A percentile compares a stretch with the other conserved stretches of the same genome.
Evolutionary conservation across 2,888 invertebrate species (phyloP).

Genomic region (Ommatoiulus sabulosus): DNA sequence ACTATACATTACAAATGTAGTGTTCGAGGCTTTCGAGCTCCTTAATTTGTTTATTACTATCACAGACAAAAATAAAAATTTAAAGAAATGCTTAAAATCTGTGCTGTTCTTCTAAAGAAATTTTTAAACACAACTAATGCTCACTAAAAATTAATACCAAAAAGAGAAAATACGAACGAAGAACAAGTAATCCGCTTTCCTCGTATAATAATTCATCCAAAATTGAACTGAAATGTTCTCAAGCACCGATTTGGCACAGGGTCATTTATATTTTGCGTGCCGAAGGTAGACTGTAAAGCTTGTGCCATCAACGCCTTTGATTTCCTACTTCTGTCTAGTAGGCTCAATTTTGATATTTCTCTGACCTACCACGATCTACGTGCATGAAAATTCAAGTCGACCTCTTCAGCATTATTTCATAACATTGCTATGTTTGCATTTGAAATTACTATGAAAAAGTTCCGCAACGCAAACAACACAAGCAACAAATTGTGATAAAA

Average conservation of each 20-base stretch:
- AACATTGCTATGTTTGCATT: constrained; percentile 18
- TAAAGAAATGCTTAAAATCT: no score
- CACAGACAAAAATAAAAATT: no score
- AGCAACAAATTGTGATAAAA: constrained; percentile 31
- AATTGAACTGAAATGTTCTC: not conserved
- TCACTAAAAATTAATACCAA: no score
- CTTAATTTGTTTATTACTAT: no score
- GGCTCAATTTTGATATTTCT: constrained; percentile 2
- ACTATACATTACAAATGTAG: no score
- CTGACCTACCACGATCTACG: not conserved
- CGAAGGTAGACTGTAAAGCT: not conserved
- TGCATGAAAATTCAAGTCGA: constrained; percentile 3
- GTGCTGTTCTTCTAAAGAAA: no score
- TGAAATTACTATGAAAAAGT: constrained; percentile 16
- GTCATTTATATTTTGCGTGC: not conserved
- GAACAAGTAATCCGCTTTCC: not conserved
- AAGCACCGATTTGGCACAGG: not conserved
- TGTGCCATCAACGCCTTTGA: not conserved
- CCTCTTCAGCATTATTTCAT: constrained; percentile 15
- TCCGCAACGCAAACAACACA: not conserved
- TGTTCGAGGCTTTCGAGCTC: no score
- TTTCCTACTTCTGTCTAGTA: constrained; percentile 14
- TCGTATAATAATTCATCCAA: not conserved
- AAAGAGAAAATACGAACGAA: not conserved
- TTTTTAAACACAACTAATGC: no score